Evolutionary conservation across 2,113 vertebrate genomes (phyloP), one percentile per base, ranked within the genome.

Genomic region (Promerops cafer): DNA sequence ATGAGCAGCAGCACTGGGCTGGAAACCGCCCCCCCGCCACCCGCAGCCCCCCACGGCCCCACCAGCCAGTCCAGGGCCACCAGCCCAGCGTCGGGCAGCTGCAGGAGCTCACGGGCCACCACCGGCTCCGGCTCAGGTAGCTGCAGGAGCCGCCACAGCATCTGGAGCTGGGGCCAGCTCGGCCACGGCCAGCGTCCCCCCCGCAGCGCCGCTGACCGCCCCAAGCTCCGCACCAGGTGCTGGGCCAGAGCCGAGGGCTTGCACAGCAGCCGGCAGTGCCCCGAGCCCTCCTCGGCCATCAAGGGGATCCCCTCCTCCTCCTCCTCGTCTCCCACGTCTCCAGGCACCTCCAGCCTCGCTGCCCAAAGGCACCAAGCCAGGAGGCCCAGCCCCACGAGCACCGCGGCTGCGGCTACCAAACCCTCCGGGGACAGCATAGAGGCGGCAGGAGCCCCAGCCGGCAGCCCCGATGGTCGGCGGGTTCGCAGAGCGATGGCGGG

Each of bases 1-100:
- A 99, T 97, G 37, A 99, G 94, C 56, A 99, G 94, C 74, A 99
- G 97, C 88, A 99, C 97, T 0, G 97, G 96, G 4, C 97, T 95
- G 2, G 87, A 87, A 3, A 98, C 0, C 82, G 98, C 87, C 96
- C 98, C 1, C 60, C n/a, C 97, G 2, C 98, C 98, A 13, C 59
- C 98, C 97, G 0, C 96, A 98, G 23, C 97, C 98, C 50, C 98
- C 42, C 97, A 97, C 42, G 99, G 98, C 97, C 98, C 98, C 57
- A 97, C 97, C 8, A 96, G 93, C 13, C 98, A 98, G 49, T 65
- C 76, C 98, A 96, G 75, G 94, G 16, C 96, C 69, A 93, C 71
- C 78, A 84, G 7, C 82, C 94, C 94, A 0, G 31, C 3, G 19
- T 96, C 95, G 0, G 56, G 27, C 33, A 91, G 35, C 59, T 92